Evolutionary conservation across 2,888 invertebrate species (phyloP).

Genomic region (Plusia festucae): DNA sequence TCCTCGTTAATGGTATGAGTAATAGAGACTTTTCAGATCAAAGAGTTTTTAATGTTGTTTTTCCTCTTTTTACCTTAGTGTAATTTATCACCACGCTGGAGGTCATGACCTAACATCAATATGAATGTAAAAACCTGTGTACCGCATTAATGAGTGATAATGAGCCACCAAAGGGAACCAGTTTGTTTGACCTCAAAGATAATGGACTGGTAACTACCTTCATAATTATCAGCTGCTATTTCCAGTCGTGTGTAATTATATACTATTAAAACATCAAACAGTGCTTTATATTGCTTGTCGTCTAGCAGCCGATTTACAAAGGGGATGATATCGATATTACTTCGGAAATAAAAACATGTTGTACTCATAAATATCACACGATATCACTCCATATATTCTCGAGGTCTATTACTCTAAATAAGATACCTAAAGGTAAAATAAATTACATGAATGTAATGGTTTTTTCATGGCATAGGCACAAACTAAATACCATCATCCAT

Average conservation of each 20-base stretch:
- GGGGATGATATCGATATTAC: no score
- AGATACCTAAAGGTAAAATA: no score
- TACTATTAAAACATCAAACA: slow-evolving; percentile 3
- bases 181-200: background rate
- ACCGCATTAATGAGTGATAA: background rate
- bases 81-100: background rate
- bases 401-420: no score
- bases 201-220: slow-evolving; percentile 1
- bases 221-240: background rate
- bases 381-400: no score
- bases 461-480: no score
- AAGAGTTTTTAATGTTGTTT: background rate
- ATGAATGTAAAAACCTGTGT: background rate
- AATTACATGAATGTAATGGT: no score
- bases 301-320: background rate
- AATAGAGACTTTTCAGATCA: background rate
- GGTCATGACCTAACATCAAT: slow-evolving; percentile 1
- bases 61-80: no score
- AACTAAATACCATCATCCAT: no score
- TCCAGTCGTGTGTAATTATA: background rate
- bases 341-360: no score
- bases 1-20: no score
- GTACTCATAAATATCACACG: no score
- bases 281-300: background rate
- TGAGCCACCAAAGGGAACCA: background rate